Evolutionary conservation across 2,888 invertebrate species (phyloP).

Genomic region (Colostygia pectinataria): DNA sequence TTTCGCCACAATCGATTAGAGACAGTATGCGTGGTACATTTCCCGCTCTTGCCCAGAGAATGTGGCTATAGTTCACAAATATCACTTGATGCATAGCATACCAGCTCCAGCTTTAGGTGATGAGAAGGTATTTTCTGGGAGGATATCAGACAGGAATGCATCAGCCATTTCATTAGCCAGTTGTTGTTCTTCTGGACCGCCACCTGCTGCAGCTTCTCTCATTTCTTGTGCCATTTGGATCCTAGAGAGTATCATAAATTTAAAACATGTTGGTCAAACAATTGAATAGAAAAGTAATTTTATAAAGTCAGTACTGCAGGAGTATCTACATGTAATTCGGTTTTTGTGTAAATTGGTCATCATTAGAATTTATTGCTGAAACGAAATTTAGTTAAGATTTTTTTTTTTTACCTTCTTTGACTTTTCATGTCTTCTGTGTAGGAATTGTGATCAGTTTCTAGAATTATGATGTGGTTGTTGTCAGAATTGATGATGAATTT

Average conservation of each 20-base stretch:
- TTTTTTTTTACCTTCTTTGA: conserved; percentile 84
- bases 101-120: conserved; percentile 96
- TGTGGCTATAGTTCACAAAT: conserved; percentile 50
- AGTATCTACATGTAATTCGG: conserved; percentile 67
- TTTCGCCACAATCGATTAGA: conserved; percentile 80
- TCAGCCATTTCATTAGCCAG: conserved; percentile 98
- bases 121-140: conserved; percentile 97
- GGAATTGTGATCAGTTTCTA: conserved; percentile 99
- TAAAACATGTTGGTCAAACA: neutral
- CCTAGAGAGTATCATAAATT: conserved; percentile 58
- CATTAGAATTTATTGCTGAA: conserved; percentile 41
- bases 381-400: neutral
- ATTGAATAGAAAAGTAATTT: neutral
- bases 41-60: conserved; percentile 81
- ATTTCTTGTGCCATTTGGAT: conserved; percentile 99
- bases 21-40: conserved; percentile 60
- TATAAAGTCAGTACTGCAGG: conserved; percentile 73
- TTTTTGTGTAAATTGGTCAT: conserved; percentile 68
- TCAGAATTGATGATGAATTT: conserved; percentile 97
- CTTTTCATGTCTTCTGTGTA: conserved; percentile 98
- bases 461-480: conserved; percentile 93
- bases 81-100: conserved; percentile 42
- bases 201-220: conserved; percentile 93
- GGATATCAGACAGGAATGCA: conserved; percentile 96
- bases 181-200: conserved; percentile 96